These are phyloP conservation scores for Ramazzottius varieornatus DNA, from an alignment of 2,888 invertebrate genomes.

Conservation along the genomic window DNA sequence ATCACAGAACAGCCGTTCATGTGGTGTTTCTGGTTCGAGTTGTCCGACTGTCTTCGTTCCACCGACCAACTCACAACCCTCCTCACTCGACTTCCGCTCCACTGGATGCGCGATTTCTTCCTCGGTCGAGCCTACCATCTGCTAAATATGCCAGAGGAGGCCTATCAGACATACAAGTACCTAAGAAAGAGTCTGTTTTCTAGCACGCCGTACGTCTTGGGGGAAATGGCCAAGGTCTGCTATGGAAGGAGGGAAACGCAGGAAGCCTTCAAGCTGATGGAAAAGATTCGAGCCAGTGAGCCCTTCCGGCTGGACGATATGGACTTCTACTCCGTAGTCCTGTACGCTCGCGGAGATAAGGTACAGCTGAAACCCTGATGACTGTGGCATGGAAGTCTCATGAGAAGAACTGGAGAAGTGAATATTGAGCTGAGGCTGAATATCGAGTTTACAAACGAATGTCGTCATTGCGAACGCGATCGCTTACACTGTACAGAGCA, in stretches of 20 bases:
- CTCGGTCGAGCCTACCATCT: not conserved
- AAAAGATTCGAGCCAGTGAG: conserved; percentile 22
- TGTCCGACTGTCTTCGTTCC: not conserved
- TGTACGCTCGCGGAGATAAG: conserved; percentile 21
- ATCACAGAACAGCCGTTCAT: not conserved
- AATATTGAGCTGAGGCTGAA: not conserved
- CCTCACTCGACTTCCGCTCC: not conserved
- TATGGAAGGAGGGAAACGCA: not conserved
- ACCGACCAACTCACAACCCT: not conserved
- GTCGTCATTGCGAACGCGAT: too few relatives aligned
- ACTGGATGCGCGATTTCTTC: conserved; percentile 3
- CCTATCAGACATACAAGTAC: not conserved
- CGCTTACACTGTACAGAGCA: too few relatives aligned
- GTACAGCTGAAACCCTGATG: too few relatives aligned
- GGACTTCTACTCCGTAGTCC: conserved; percentile 26
- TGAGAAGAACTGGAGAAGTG: not conserved
- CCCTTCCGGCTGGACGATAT: conserved; percentile 27
- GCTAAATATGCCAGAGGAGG: not conserved
- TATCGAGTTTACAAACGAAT: too few relatives aligned
- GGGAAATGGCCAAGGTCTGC: not conserved
- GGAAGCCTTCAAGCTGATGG: not conserved
- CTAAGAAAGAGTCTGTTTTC: not conserved
- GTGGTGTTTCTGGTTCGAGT: conserved; percentile 4
- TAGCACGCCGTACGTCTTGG: not conserved
- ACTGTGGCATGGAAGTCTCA: not conserved